Evolutionary conservation across 2,888 invertebrate genomes (phyloP).

Genomic region (Pyrochroa serraticornis): DNA sequence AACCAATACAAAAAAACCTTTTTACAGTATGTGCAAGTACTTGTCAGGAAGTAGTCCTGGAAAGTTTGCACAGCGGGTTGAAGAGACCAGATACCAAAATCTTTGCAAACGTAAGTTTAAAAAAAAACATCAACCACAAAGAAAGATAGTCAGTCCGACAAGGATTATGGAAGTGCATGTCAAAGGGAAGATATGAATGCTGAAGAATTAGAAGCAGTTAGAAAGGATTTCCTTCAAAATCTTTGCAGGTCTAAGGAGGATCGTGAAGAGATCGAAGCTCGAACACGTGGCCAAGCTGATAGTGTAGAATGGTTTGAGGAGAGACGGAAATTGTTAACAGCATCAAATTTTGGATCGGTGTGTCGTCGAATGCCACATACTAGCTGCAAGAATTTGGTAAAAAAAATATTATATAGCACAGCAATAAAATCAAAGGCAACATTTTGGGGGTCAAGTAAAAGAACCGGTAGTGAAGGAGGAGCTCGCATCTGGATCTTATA

Average conservation of each 20-base stretch:
- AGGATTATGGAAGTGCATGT: not conserved
- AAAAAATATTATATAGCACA: not conserved
- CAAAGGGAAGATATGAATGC: slow-evolving; percentile 5
- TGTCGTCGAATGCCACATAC: slow-evolving; percentile 15
- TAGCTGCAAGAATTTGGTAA: slow-evolving; percentile 1
- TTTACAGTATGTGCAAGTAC: slow-evolving; percentile 1
- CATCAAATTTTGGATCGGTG: slow-evolving; percentile 32
- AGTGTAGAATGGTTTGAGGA: slow-evolving; percentile 32
- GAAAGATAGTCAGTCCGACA: not conserved
- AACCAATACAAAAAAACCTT: slow-evolving; percentile 7
- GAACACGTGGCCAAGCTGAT: slow-evolving; percentile 23
- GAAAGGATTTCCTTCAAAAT: not conserved
- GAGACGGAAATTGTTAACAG: slow-evolving; percentile 27
- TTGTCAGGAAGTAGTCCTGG: not conserved
- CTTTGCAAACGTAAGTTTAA: not conserved
- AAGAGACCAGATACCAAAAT: not conserved
- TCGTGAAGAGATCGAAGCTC: not conserved
- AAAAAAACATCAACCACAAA: not conserved
- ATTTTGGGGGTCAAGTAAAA: not conserved
- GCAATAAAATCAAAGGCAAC: too few relatives aligned
- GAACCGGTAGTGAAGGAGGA: not conserved
- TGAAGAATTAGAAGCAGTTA: slow-evolving; percentile 3
- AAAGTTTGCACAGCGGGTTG: not conserved
- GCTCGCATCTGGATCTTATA: not conserved
- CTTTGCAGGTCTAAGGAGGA: not conserved